Base-by-base conservation (phyloP, 2,113 vertebrate species). In the Scomber colias region DNA sequence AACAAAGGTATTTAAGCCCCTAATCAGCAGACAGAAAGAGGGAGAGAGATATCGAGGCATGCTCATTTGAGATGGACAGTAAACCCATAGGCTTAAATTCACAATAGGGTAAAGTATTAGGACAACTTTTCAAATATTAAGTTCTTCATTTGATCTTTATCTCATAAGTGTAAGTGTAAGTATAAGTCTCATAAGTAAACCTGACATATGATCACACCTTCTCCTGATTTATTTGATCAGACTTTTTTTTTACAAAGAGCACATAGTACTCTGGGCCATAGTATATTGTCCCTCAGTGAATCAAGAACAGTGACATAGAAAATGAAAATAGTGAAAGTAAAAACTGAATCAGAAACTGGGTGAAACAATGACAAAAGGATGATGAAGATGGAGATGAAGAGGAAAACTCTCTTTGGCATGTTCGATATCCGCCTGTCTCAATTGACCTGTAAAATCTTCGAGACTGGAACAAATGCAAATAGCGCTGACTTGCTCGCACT, bases 401-500 rank as follows among this genome's bases (percentile, higher is more conserved):
- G 56, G 63, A 71, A 79, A 79, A 71, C 16, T 57, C 46, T 93
- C 44, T 71, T 55, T 67, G 57, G 65, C 60, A 45, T 62, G 64
- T 77, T 80, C 53, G 17, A 85, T 79, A 87, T 75, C 92, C 93
- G 94, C 90, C 93, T 89, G 92, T 87, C 92, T 94, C 92, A 92
- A 92, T 93, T 95, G 95, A 96, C 95, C 96, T 96, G 96, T 89
- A 95, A 96, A 96, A 96, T 95, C 96, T 95, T 95, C 91, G 88
- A 94, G 95, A 96, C 95, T 96, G 95, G 94, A 96, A 95, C 94
- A 96, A 96, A 97, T 96, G 96, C 96, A 96, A 97, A 96, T 96
- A 91, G 89, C 87, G 85, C 94, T 95, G 94, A 96, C 95, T 96
- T 95, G 94, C 94, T 94, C 93, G 79, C 85, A 91, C 80, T 65